Percentiles rank a stretch among this genome's conserved stretches.
Evolutionary conservation across 2,797 vertebrate genomes (phyloP).

Genomic region (Lepidocolaptes lacrymiger): DNA sequence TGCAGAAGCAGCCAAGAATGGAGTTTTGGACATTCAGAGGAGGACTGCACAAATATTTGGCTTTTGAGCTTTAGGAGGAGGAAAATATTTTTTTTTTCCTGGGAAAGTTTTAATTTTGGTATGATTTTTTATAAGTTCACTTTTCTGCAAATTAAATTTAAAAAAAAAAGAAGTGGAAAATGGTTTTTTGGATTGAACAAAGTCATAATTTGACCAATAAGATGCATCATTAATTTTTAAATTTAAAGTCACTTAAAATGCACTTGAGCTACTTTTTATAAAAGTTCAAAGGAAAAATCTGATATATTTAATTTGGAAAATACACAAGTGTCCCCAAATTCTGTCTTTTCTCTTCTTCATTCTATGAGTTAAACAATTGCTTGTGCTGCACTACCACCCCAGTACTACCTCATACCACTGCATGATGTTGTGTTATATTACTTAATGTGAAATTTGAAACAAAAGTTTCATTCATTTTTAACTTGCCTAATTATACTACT

Average conservation of each 20-base stretch:
- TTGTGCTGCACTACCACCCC: neutral
- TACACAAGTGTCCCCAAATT: neutral
- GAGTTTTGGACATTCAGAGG: neutral
- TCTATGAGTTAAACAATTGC: neutral
- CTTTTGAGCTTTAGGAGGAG: neutral
- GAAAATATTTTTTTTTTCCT: neutral
- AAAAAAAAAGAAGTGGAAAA: neutral
- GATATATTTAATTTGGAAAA: neutral
- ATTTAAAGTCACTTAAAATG: neutral
- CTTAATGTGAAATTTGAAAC: neutral
- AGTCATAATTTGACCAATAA: neutral
- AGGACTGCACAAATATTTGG: conserved; percentile 25
- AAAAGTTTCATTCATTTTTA: neutral
- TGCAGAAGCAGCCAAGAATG: neutral
- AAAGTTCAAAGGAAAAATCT: neutral
- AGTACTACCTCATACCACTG: neutral
- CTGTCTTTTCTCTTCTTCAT: neutral
- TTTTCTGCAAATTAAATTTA: neutral
- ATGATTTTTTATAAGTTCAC: neutral
- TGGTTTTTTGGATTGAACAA: neutral
- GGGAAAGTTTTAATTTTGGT: neutral
- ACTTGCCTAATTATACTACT: neutral
- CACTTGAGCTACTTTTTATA: neutral
- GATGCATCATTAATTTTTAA: neutral
- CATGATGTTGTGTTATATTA: neutral